Base-by-base conservation (phyloP, 2,888 invertebrate genomes). In the Sepiola atlantica region DNA sequence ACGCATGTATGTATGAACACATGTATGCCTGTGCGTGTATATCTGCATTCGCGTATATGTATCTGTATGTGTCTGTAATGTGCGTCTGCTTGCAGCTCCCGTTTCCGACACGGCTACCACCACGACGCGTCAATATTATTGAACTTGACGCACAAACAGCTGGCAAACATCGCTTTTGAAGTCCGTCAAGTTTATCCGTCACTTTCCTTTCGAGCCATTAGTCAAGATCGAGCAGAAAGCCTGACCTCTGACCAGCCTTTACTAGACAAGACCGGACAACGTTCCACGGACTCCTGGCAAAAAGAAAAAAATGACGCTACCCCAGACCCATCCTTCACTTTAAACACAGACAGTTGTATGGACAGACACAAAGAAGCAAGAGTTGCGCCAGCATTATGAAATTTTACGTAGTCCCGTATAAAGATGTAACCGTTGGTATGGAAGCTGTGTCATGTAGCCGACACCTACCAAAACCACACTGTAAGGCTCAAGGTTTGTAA, bases 91-190 rank as follows among this genome's bases (percentile, higher is more conserved):
- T 18, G 14, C 28, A 45, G 45, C 45, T 45, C 45, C 2, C 8
- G 8, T 45, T 45, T 8, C 8, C 45, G 45, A 2, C 45, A 8
- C 45, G 45, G 45, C 45, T 45, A 45, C 45, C 45, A 45, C 45
- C 45, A 24, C 77, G 28, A 77, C 77, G n/a, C 77, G 77, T 77
- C 77, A 77, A 77, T 77, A 77, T 77, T 77, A 77, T 77, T 77
- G 77, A 77, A 77, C n/a, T 77, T 77, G 77, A 77, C 77, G 77
- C 18, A n/a, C 77, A 77, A 77, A 77, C 77, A 77, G 77, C 77
- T 77, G 77, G 77, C 77, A 77, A 77, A 77, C 77, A 77, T 77
- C 77, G 77, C 77, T 77, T 77, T 77, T 77, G 77, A 77, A 77
- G 77, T 77, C 77, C 32, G 77, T 77, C 77, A 77, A 77, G 77